phyloP scores from a whole-genome alignment of 2,888 invertebrate genomes.

The Caenorhabditis japonica region DNA sequence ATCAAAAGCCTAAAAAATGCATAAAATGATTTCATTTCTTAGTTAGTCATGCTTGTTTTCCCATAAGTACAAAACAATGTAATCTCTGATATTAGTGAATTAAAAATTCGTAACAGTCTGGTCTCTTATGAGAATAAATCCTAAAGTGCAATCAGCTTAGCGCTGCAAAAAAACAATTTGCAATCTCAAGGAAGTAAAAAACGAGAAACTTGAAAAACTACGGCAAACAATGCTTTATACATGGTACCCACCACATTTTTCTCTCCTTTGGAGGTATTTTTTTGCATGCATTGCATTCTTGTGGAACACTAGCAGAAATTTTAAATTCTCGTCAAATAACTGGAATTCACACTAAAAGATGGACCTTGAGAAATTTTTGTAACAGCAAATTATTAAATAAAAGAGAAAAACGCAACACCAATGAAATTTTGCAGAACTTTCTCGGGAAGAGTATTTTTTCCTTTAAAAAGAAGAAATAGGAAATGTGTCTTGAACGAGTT shows the following conservation, averaged over 20 bases:
- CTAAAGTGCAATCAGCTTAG: constrained; percentile 29
- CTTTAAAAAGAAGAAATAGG: too few relatives aligned
- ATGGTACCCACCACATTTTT: constrained; percentile 15
- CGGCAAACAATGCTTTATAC: constrained; percentile 21
- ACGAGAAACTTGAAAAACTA: constrained; percentile 21
- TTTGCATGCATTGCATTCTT: constrained; percentile 47
- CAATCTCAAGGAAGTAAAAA: background rate
- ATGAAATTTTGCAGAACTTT: too few relatives aligned
- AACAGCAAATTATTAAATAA: too few relatives aligned
- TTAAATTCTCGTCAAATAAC: constrained; percentile 25
- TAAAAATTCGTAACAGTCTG: constrained; percentile 47
- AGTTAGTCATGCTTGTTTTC: constrained; percentile 39
- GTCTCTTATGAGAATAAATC: constrained; percentile 17
- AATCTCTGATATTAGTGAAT: constrained; percentile 28
- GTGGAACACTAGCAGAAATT: constrained; percentile 49
- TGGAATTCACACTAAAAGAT: constrained; percentile 6
- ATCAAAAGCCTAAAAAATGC: constrained; percentile 17
- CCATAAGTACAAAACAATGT: constrained; percentile 28
- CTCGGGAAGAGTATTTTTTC: too few relatives aligned
- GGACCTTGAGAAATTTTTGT: constrained; percentile 20
- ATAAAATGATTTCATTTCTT: constrained; percentile 29
- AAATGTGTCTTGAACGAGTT: too few relatives aligned
- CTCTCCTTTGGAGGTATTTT: constrained; percentile 21
- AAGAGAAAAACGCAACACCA: too few relatives aligned
- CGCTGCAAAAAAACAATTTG: constrained; percentile 7